A percentile compares a stretch with the other conserved stretches of the same genome.
Evolutionary conservation across 2,797 vertebrate species (phyloP).

Genomic region (Xiphophorus birchmanni): DNA sequence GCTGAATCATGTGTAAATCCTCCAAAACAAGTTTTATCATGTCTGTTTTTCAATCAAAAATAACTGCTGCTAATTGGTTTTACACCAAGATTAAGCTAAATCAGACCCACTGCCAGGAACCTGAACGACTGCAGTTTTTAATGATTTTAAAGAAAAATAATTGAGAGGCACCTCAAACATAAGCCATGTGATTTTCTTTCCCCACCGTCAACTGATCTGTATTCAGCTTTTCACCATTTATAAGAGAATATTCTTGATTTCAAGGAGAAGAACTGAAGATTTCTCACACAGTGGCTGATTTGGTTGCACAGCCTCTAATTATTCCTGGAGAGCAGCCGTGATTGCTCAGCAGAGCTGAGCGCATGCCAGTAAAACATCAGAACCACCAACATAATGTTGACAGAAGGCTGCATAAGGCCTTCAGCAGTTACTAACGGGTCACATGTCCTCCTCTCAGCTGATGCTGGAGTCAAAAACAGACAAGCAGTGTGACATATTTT

Average conservation of each 20-base stretch:
- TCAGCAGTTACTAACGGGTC: background rate
- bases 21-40: too few species aligned
- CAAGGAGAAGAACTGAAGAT: background rate
- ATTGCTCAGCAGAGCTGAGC: slow-evolving; percentile 24
- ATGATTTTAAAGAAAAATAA: background rate
- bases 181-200: background rate
- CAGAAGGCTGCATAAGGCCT: slow-evolving; percentile 28
- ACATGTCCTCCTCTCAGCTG: slow-evolving; percentile 1
- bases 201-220: background rate
- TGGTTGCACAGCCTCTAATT: slow-evolving; percentile 1
- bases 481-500: slow-evolving; percentile 55
- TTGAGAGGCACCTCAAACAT: background rate
- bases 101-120: background rate
- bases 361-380: slow-evolving; percentile 27
- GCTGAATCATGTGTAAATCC: too few species aligned
- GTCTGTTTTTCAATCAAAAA: background rate
- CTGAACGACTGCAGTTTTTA: background rate
- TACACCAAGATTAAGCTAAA: background rate
- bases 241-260: background rate
- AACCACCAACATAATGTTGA: slow-evolving; percentile 22
- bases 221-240: background rate
- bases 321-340: background rate
- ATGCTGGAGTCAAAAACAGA: background rate
- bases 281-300: background rate
- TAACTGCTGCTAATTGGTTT: background rate